phyloP scores from a whole-genome alignment of 2,797 vertebrate species.

The Poeciliopsis paucimaculata region DNA sequence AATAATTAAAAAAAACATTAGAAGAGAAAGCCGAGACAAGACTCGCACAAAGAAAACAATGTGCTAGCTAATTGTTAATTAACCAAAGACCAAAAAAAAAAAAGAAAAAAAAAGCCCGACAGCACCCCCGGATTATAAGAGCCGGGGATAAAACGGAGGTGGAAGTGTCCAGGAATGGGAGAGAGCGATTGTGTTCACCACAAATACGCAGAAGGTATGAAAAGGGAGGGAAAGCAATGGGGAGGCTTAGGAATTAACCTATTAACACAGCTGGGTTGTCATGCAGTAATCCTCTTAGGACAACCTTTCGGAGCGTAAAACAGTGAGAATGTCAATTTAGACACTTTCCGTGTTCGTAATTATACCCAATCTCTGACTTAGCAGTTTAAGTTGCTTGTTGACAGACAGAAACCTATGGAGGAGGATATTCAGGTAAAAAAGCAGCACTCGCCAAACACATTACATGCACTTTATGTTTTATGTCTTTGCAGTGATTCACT shows the following conservation, averaged over 20 bases:
- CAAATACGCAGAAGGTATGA: constrained; percentile 34
- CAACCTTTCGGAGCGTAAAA: constrained; percentile 59
- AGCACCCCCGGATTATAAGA: constrained; percentile 38
- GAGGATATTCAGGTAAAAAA: constrained; percentile 30
- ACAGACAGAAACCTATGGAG: constrained; percentile 35
- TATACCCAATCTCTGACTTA: constrained; percentile 53
- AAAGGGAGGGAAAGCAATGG: constrained; percentile 37
- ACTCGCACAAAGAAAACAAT: constrained; percentile 55
- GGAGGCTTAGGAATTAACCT: constrained; percentile 64
- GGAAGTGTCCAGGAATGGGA: constrained; percentile 19
- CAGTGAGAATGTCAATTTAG: constrained; percentile 73
- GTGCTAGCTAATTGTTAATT: constrained; percentile 67
- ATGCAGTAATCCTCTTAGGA: constrained; percentile 71
- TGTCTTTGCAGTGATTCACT: not conserved
- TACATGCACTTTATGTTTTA: not conserved
- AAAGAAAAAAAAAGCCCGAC: constrained; percentile 31
- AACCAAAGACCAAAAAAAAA: constrained; percentile 41
- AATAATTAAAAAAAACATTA: not conserved
- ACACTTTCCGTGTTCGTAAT: constrained; percentile 60
- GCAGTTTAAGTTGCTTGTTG: constrained; percentile 50
- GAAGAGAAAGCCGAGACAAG: not conserved
- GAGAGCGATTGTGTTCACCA: constrained; percentile 32
- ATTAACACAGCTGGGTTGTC: constrained; percentile 68
- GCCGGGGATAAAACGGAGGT: constrained; percentile 25
- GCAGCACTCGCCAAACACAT: not conserved